Conservation (phyloP, 2,113 vertebrate species). For the Mola mola region DNA sequence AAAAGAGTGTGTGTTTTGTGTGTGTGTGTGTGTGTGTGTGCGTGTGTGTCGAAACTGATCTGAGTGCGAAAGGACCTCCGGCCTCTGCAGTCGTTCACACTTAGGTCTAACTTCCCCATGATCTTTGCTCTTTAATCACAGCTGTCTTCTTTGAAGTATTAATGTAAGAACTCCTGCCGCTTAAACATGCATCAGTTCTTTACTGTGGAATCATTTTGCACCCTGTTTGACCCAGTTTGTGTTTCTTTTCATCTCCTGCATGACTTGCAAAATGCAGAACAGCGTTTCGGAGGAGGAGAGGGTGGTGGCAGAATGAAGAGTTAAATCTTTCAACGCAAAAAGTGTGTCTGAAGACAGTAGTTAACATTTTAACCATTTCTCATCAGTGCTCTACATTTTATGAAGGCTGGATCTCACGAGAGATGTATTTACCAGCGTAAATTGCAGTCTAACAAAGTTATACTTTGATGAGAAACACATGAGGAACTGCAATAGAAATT, state of each 20-base stretch:
- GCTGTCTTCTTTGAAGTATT: conserved; percentile 40
- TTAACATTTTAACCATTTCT: conserved; percentile 17
- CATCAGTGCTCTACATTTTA: neutral
- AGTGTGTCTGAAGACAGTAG: conserved; percentile 6
- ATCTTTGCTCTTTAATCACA: conserved; percentile 36
- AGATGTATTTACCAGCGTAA: neutral
- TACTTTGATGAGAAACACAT: neutral
- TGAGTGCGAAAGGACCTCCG: conserved; percentile 9
- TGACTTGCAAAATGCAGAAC: conserved; percentile 28
- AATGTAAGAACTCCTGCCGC: conserved; percentile 25
- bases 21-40: neutral
- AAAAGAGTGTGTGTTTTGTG: neutral
- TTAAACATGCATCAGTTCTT: conserved; percentile 8
- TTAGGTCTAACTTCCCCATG: conserved; percentile 1
- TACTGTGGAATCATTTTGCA: conserved; percentile 10
- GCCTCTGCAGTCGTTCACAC: conserved; percentile 43
- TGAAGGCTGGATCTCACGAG: neutral
- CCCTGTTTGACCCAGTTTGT: conserved; percentile 34
- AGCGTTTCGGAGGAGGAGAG: conserved; percentile 13
- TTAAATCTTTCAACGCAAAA: conserved; percentile 3
- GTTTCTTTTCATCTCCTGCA: conserved; percentile 18
- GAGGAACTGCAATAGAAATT: too few species aligned
- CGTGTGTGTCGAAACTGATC: neutral
- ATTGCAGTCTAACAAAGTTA: neutral
- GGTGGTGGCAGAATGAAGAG: neutral